Evolutionary conservation across 2,113 vertebrate genomes (phyloP).

Genomic region (Eptesicus fuscus): DNA sequence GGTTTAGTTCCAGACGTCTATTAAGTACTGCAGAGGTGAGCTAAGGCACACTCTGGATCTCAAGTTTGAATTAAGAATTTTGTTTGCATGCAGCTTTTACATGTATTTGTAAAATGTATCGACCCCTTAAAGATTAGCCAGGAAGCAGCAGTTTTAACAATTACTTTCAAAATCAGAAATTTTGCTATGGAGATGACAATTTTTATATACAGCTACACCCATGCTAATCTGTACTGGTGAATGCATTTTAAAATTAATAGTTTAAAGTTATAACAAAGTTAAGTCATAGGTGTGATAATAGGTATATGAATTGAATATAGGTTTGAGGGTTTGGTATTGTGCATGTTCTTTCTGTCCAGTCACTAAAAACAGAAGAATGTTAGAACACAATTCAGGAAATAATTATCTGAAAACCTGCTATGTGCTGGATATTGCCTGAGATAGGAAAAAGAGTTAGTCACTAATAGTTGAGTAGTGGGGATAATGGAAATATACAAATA

Average conservation of each 20-base stretch:
- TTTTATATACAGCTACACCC: neutral
- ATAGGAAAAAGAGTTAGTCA: neutral
- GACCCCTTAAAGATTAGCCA: neutral
- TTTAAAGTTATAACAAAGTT: constrained; percentile 36
- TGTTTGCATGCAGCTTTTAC: neutral
- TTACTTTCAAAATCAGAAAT: constrained; percentile 23
- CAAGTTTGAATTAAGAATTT: neutral
- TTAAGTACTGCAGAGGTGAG: neutral
- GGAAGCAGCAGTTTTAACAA: constrained; percentile 44
- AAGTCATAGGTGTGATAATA: neutral
- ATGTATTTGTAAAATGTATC: constrained; percentile 5
- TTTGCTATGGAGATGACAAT: neutral
- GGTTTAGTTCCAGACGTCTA: neutral
- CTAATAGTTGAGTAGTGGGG: neutral
- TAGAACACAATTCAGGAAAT: neutral
- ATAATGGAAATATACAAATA: neutral
- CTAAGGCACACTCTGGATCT: neutral
- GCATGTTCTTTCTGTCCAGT: neutral
- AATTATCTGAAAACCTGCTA: neutral
- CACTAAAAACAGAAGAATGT: constrained; percentile 28
- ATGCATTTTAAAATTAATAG: neutral
- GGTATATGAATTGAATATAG: neutral
- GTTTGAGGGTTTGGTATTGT: neutral
- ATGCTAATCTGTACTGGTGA: neutral
- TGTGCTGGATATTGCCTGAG: neutral